Evolutionary conservation across 2,888 invertebrate genomes (phyloP).

Genomic region (Xanthostigma xanthostigma): DNA sequence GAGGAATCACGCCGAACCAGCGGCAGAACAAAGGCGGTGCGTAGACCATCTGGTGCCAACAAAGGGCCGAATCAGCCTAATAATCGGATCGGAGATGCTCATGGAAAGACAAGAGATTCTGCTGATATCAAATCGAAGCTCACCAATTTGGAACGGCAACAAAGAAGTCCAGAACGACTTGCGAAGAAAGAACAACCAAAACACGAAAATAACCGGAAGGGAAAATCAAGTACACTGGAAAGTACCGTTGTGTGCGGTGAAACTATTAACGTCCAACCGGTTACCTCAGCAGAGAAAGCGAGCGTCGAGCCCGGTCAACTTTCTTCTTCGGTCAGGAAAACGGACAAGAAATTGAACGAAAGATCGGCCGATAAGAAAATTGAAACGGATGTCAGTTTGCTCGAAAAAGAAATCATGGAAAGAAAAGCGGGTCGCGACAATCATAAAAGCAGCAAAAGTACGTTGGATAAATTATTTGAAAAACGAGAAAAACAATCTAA

Average conservation of each 20-base stretch:
- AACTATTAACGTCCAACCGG: constrained; percentile 34
- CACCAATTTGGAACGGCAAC: constrained; percentile 25
- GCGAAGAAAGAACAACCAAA: constrained; percentile 14
- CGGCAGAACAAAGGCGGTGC: constrained; percentile 9
- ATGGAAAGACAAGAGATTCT: constrained; percentile 48
- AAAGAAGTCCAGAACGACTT: constrained; percentile 15
- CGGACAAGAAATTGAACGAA: constrained; percentile 40
- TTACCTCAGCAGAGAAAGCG: constrained; percentile 37
- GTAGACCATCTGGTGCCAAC: background rate
- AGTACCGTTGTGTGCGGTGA: constrained; percentile 14
- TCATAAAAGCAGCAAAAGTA: constrained; percentile 29
- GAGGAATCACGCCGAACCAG: constrained; percentile 41
- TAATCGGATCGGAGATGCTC: constrained; percentile 53
- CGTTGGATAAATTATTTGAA: constrained; percentile 41
- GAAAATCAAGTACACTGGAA: constrained; percentile 27
- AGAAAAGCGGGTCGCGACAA: constrained; percentile 26
- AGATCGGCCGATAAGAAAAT: constrained; percentile 12
- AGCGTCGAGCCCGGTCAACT: constrained; percentile 40
- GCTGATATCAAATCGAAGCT: constrained; percentile 38
- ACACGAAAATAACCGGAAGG: constrained; percentile 20
- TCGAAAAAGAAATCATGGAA: constrained; percentile 29
- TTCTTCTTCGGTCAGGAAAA: constrained; percentile 45
- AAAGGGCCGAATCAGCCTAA: constrained; percentile 26
- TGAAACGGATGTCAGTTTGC: constrained; percentile 14
- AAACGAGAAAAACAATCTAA: constrained; percentile 27